Evolutionary conservation across 2,797 vertebrate genomes (phyloP).

Genomic region (Eidolon dupreanum): DNA sequence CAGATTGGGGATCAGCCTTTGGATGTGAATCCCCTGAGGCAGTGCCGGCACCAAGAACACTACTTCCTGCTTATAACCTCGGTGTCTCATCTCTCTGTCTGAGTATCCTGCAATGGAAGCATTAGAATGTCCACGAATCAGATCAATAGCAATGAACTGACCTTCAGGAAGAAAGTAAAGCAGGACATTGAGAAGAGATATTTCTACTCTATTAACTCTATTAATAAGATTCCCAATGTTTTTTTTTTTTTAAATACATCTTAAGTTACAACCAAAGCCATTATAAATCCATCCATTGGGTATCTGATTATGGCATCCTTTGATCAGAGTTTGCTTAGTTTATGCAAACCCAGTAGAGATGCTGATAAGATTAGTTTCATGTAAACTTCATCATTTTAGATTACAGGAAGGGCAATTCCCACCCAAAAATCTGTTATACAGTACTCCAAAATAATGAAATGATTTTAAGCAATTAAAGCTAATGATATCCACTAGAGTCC

Average conservation of each 20-base stretch:
- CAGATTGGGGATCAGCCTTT: too few species aligned
- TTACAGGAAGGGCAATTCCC: neutral
- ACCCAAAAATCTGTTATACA: constrained; percentile 15
- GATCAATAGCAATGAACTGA: neutral
- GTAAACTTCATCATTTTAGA: constrained; percentile 36
- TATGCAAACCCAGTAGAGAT: neutral
- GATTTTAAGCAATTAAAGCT: constrained; percentile 48
- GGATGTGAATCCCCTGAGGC: too few species aligned
- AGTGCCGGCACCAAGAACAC: too few species aligned
- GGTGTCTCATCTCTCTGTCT: too few species aligned
- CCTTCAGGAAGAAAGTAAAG: neutral
- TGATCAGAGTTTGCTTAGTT: neutral
- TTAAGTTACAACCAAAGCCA: neutral
- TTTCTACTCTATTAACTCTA: neutral
- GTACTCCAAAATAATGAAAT: constrained; percentile 47
- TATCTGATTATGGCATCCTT: constrained; percentile 41
- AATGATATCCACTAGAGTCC: constrained; percentile 10
- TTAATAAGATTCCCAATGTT: neutral
- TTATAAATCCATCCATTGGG: neutral
- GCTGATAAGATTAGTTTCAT: constrained; percentile 4
- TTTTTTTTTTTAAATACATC: neutral
- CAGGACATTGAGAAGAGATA: neutral
- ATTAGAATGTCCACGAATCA: neutral
- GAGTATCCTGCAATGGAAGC: neutral
- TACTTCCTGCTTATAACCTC: too few species aligned